Evolutionary conservation across 2,888 invertebrate species (phyloP).

Genomic region (Zaprionus obscuricornis): DNA sequence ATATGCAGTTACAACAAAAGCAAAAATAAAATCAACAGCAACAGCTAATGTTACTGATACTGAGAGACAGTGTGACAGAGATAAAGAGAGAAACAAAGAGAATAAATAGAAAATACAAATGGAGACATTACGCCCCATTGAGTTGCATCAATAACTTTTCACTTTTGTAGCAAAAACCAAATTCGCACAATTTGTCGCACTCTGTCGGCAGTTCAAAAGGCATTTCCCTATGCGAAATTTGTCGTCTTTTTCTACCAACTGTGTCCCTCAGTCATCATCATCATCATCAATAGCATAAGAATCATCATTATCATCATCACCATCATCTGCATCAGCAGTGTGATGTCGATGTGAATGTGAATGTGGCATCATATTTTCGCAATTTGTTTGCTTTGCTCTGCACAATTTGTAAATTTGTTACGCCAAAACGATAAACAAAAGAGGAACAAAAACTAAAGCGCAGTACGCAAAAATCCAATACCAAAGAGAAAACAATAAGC

Average conservation of each 20-base stretch:
- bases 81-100: background rate
- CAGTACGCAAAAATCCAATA: conserved; percentile 48
- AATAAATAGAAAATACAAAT: conserved; percentile 21
- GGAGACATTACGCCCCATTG: conserved; percentile 43
- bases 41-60: conserved; percentile 4
- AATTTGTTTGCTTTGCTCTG: conserved; percentile 63
- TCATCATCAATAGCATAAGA: conserved; percentile 25
- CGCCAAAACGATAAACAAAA: conserved; percentile 50
- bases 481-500: conserved; percentile 60
- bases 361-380: conserved; percentile 67
- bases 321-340: conserved; percentile 8
- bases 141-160: conserved; percentile 44
- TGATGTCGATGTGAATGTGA: background rate
- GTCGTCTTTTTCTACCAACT: conserved; percentile 17
- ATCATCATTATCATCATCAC: conserved; percentile 32
- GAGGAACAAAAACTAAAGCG: conserved; percentile 42
- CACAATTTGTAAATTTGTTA: conserved; percentile 73
- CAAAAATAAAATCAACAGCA: conserved; percentile 4
- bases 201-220: conserved; percentile 30
- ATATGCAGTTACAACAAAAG: too few relatives aligned
- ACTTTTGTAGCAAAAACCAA: conserved; percentile 20
- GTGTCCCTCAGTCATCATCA: conserved; percentile 27
- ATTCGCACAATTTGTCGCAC: conserved; percentile 41
- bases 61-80: too few relatives aligned
- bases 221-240: conserved; percentile 15